phyloP scores from a whole-genome alignment of 2,113 vertebrate species.

The Sorex araneus region DNA sequence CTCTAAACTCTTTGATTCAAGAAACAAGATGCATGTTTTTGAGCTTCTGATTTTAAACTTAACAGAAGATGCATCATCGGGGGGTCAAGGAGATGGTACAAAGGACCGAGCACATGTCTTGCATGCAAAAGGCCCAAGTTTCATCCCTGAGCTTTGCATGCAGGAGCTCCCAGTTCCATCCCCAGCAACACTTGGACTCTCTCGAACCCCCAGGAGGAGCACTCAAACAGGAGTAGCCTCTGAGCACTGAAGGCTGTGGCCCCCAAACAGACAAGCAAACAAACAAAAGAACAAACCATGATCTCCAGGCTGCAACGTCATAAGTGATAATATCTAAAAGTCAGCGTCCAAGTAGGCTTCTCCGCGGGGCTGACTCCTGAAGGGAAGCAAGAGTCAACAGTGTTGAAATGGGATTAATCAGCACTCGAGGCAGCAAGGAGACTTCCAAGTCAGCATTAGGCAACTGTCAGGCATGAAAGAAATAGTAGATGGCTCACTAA shows the following conservation, averaged over 20 bases:
- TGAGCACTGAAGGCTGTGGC: too few species aligned
- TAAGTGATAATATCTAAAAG: background rate
- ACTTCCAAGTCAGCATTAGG: background rate
- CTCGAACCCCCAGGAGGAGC: too few species aligned
- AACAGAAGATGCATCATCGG: background rate
- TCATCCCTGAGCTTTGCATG: too few species aligned
- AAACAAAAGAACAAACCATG: background rate
- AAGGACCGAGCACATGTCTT: too few species aligned
- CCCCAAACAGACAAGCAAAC: too few species aligned
- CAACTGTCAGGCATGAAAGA: background rate
- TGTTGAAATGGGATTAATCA: background rate
- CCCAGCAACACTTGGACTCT: too few species aligned
- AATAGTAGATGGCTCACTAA: too few species aligned
- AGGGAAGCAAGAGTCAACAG: background rate
- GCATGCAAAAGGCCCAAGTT: too few species aligned
- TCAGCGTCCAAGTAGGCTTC: background rate
- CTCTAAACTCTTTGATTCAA: too few species aligned
- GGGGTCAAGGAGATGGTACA: too few species aligned
- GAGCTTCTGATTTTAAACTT: background rate
- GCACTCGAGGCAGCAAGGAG: background rate
- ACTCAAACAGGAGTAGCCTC: too few species aligned
- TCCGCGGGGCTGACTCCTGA: background rate
- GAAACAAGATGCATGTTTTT: background rate
- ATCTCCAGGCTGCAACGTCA: background rate
- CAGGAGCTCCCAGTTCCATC: too few species aligned